Base-by-base conservation (phyloP, 2,113 vertebrate species). In the Xenus cinereus region DNA sequence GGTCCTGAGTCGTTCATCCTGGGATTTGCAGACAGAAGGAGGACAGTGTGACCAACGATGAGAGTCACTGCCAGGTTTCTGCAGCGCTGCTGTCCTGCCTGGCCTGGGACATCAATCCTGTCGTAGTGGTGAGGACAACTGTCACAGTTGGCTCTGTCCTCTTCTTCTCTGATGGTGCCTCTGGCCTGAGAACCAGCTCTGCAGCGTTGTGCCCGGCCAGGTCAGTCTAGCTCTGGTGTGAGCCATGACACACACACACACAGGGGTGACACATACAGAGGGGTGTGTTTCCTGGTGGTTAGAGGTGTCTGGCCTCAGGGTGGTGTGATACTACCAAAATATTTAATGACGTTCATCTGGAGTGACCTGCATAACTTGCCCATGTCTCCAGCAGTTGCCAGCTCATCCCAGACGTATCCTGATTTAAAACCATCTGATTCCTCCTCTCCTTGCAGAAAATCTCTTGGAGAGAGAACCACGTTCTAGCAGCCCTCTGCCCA, bases 301-400 rank as follows among this genome's bases (percentile, higher is more conserved):
- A 30, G 89, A 60, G 80, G 72, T 88, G 85, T 76, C 19, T 83
- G 67, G 77, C 84, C 84, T 75, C 37, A 45, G 56, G 80, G 43
- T 76, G 64, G 30, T 87, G 68, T 71, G 73, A 35, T 57, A 15
- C 9, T 92, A 60, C 39, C 71, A 32, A 90, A 92, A 46, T 51
- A 84, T 15, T 53, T 74, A 56, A 7, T 82, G 62, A 22, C 15
- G 16, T 82, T 84, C 14, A 3, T 71, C 80, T 95, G 80, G 86
- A 84, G 66, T 74, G 86, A 92, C 91, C 89, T 90, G 86, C 56
- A 7, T 53, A 24, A 87, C 80, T 90, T 63, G 80, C 32, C 64
- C 4, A 1, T 77, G 46, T 63, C 80, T 93, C 77, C 69, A 87
- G 77, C 56, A 13, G 39, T 22, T 80, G 43, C 80, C 89, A 95